Percentiles rank a stretch among this genome's conserved stretches.
Conservation (phyloP, 92 coral and sea anemone species). For the Phenganax marumi region DNA sequence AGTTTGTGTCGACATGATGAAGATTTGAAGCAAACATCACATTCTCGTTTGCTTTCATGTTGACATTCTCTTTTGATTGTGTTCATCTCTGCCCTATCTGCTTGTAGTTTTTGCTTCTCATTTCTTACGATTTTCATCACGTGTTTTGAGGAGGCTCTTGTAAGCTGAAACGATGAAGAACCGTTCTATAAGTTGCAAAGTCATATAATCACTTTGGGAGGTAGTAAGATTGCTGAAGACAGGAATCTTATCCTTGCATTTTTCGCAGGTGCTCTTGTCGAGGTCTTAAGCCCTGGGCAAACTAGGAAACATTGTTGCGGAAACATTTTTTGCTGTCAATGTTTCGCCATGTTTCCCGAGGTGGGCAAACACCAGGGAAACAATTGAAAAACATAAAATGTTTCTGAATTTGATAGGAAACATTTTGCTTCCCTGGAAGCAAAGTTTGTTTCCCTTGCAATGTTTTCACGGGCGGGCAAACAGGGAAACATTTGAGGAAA, state of each 20-base stretch:
- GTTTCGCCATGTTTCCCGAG: too few species aligned
- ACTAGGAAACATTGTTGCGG: too few species aligned
- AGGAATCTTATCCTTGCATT: not conserved
- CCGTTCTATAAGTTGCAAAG: not conserved
- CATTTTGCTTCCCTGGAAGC: too few species aligned
- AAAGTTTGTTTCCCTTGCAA: too few species aligned
- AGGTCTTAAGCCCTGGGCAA: too few species aligned
- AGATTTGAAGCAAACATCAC: slow-evolving; percentile 57
- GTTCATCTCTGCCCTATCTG: slow-evolving; percentile 68
- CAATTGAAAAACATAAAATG: too few species aligned
- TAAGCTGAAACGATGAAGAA: slow-evolving; percentile 58
- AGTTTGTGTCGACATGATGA: slow-evolving; percentile 50
- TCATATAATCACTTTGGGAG: not conserved
- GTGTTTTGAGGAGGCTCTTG: slow-evolving; percentile 85
- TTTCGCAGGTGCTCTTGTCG: too few species aligned
- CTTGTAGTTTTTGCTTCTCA: slow-evolving; percentile 66
- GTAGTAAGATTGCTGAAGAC: not conserved
- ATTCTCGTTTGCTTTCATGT: slow-evolving; percentile 57
- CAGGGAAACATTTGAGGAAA: too few species aligned
- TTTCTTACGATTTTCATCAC: slow-evolving; percentile 71
- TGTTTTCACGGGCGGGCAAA: too few species aligned
- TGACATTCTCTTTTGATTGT: slow-evolving; percentile 66
- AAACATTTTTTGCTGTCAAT: too few species aligned
- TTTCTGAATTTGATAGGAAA: too few species aligned
- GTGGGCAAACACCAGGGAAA: too few species aligned